Base-by-base conservation (phyloP, 64 coral and sea anemone genomes). In the Montipora capricornis region DNA sequence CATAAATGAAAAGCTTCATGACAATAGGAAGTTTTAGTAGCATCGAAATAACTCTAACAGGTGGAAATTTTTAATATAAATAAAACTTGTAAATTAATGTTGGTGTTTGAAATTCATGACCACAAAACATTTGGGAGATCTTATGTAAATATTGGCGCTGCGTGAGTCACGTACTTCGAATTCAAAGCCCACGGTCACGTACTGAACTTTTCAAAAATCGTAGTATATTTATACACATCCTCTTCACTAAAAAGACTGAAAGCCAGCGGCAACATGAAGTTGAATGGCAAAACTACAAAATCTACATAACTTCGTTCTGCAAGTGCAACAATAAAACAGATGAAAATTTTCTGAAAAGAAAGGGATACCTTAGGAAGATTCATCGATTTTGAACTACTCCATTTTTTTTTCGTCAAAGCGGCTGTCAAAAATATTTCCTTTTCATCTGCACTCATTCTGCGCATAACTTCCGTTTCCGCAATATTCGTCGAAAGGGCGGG, bases 41-140 rank as follows among this genome's bases (percentile, higher is more conserved):
- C 11, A 14, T 12, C 1, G 1, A 51, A 82, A 45, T 61, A 15
- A 64, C 55, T 82, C 46, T 26, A 82, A 82, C 80, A 82, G 80
- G 80, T 82, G 46, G 26, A 82, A 64, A 55, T 64, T 82, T 62
- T 82, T 64, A 82, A 82, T 82, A n/a, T 8, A 49, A 17, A 67
- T 64, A 16, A 82, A 82, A 13, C 49, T n/a, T 73, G 2, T 19
- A 22, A 44, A 76, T 37, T 44, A 24, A 10, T 15, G 74, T 78
- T 19, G 45, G 15, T 19, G 49, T 50, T 49, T 49, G 5, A 78
- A 19, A 50, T 5, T 14, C 45, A 50, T 78, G 12, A 46, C 16
- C 49, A 78, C 45, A 50, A 7, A 50, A 50, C 76, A 78, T 78
- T 47, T 78, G 76, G 15, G 13, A 48, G 1, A 17, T 78, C 76